A percentile compares a stretch with the other conserved stretches of the same genome.
Conservation (phyloP, 2,888 invertebrate genomes). For the Catocala fraxini region DNA sequence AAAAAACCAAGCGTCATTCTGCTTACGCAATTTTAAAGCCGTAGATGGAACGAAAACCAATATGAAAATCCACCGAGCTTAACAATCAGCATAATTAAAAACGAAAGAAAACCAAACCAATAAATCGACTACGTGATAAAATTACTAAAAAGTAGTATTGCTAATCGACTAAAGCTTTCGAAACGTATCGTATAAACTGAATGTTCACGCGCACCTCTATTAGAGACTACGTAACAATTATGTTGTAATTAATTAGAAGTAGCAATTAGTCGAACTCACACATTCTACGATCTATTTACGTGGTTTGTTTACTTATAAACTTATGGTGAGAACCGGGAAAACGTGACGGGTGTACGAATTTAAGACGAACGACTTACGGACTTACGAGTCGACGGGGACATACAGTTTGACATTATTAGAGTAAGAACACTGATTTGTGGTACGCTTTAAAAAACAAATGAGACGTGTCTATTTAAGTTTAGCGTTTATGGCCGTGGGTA, state of each 20-base stretch:
- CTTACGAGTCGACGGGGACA: conserved; percentile 4
- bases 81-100: conserved; percentile 8
- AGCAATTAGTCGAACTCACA: conserved; percentile 71
- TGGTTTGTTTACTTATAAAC: conserved; percentile 59
- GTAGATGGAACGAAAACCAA: neutral
- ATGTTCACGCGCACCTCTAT: conserved; percentile 35
- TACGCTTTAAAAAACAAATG: conserved; percentile 39
- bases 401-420: conserved; percentile 48
- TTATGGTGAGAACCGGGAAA: conserved; percentile 60
- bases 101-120: conserved; percentile 15
- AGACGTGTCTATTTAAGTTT: conserved; percentile 34
- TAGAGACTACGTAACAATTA: conserved; percentile 56
- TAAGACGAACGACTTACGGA: conserved; percentile 23
- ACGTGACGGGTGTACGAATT: conserved; percentile 62
- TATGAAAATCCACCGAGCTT: neutral
- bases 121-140: conserved; percentile 34
- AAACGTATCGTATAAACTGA: conserved; percentile 32
- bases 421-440: conserved; percentile 43
- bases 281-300: conserved; percentile 70
- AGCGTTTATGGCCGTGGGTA: conserved; percentile 40
- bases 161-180: conserved; percentile 35
- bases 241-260: conserved; percentile 68
- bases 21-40: no score
- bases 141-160: conserved; percentile 32
- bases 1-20: no score